Percentiles rank a stretch among this genome's conserved stretches.
Conservation (phyloP, 1,140 invertebrate species). For the Drosophila bocqueti region DNA sequence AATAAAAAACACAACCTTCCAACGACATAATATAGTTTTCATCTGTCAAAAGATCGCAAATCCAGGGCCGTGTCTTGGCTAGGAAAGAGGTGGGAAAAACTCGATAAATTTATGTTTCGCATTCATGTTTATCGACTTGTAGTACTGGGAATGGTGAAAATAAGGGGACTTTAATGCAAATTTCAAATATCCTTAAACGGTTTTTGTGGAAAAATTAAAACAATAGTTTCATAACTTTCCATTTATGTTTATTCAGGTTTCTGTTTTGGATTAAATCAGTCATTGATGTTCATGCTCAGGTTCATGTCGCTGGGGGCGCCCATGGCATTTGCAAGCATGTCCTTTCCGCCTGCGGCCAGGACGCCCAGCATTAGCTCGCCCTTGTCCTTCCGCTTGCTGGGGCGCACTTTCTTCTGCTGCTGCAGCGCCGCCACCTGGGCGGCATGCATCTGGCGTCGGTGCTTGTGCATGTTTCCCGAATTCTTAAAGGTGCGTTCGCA, state of each 20-base stretch:
- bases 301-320: neutral
- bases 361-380: slow-evolving; percentile 28
- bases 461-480: slow-evolving; percentile 69
- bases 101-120: neutral
- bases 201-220: too few relatives aligned
- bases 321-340: slow-evolving; percentile 4
- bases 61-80: neutral
- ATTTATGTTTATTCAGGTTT: slow-evolving; percentile 15
- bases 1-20: neutral
- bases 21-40: neutral
- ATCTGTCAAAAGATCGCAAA: neutral
- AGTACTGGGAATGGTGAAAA: neutral
- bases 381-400: slow-evolving; percentile 48
- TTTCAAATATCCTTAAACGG: neutral
- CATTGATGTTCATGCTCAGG: slow-evolving; percentile 10
- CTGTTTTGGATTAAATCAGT: slow-evolving; percentile 25
- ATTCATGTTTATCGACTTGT: neutral
- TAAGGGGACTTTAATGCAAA: neutral
- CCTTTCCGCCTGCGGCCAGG: slow-evolving; percentile 13
- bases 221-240: too few relatives aligned
- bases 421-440: slow-evolving; percentile 55
- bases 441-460: slow-evolving; percentile 63
- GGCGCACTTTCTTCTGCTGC: slow-evolving; percentile 44
- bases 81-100: neutral
- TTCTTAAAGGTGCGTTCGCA: slow-evolving; percentile 68